Evolutionary conservation across 30 jellyfish, hydroid and myxozoan genomes (phyloP).

Genomic region (Rhopilema esculentum): DNA sequence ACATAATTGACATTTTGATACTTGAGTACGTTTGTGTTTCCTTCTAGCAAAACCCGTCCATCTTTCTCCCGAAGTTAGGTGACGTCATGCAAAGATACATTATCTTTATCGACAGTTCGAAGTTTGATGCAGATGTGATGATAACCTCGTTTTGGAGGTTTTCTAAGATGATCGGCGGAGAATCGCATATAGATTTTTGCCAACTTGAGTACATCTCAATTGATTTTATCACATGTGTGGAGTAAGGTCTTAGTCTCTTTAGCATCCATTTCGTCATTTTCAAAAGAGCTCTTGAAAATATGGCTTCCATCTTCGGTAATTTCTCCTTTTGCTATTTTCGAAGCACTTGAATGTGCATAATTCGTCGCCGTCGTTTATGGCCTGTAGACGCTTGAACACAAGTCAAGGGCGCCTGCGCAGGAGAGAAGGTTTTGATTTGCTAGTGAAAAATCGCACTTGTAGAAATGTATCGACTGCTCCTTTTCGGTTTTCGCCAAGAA

Average conservation of each 20-base stretch:
- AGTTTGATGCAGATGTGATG: neutral
- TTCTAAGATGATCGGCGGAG: slow-evolving; percentile 42
- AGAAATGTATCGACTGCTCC: slow-evolving; percentile 16
- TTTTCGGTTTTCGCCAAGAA: slow-evolving; percentile 53
- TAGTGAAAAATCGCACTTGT: slow-evolving; percentile 34
- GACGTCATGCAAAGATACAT: slow-evolving; percentile 20
- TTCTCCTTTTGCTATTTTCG: slow-evolving; percentile 26
- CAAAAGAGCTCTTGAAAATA: slow-evolving; percentile 19
- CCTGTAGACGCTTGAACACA: slow-evolving; percentile 38
- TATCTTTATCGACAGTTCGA: slow-evolving; percentile 9
- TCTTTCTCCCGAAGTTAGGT: slow-evolving; percentile 51
- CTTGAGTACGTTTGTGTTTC: neutral
- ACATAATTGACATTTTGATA: neutral
- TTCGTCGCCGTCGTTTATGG: slow-evolving; percentile 21
- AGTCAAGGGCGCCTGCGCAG: slow-evolving; percentile 58
- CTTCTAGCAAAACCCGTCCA: slow-evolving; percentile 1
- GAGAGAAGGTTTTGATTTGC: slow-evolving; percentile 19
- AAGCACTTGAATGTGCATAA: slow-evolving; percentile 27
- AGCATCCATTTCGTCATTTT: neutral
- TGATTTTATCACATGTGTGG: slow-evolving; percentile 1
- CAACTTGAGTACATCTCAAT: slow-evolving; percentile 11
- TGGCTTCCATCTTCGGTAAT: slow-evolving; percentile 29
- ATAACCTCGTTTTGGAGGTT: slow-evolving; percentile 35
- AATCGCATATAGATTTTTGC: slow-evolving; percentile 39
- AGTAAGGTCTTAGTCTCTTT: slow-evolving; percentile 14